phyloP scores from a whole-genome alignment of 1,140 invertebrate species.

The Phymastichus coffea region DNA sequence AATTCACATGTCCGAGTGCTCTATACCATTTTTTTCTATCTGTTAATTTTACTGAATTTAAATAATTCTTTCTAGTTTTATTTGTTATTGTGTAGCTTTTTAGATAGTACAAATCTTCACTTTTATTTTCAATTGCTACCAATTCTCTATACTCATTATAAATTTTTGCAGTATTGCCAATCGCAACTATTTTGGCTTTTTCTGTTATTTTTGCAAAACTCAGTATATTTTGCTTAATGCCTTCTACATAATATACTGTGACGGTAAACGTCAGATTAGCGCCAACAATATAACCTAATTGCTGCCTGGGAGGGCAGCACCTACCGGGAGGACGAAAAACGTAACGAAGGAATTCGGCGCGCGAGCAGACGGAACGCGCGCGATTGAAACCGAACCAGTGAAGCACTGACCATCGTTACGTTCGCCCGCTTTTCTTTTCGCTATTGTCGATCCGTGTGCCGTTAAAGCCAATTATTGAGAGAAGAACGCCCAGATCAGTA shows the following conservation, averaged over 20 bases:
- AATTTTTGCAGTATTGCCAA: background rate
- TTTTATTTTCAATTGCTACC: background rate
- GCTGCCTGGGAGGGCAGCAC: no score
- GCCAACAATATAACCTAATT: no score
- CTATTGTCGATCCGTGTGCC: no score
- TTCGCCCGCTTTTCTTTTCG: no score
- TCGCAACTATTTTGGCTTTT: background rate
- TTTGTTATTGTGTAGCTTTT: background rate
- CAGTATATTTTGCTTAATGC: background rate
- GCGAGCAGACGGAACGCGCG: no score
- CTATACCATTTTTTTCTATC: background rate
- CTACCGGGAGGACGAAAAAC: no score
- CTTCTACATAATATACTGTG: background rate
- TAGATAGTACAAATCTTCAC: background rate
- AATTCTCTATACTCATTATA: constrained; percentile 6
- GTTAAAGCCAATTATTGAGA: no score
- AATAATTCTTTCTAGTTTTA: background rate
- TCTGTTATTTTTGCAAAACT: background rate
- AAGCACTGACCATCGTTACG: no score
- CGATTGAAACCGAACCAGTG: no score
- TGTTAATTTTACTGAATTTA: constrained; percentile 1
- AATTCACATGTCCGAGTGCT: background rate
- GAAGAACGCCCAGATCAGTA: no score
- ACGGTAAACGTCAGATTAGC: no score
- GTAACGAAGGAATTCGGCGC: no score